These are phyloP conservation scores for Camelus bactrianus DNA, from an alignment of 2,113 vertebrate species.

Conservation along the genomic window DNA sequence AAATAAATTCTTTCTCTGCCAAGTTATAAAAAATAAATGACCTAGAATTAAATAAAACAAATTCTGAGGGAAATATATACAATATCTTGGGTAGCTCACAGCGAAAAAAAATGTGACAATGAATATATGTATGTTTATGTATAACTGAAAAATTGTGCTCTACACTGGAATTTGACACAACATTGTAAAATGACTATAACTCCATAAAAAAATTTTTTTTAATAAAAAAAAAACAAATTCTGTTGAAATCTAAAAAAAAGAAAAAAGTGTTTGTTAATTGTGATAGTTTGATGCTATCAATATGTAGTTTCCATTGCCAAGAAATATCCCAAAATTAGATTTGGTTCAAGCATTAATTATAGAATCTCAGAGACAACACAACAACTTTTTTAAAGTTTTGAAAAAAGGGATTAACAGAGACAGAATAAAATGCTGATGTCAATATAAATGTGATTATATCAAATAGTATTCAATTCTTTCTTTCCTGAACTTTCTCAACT, in stretches of 20 bases:
- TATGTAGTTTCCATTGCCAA: constrained; percentile 27
- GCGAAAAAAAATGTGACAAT: too few relatives aligned
- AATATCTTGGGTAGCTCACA: too few relatives aligned
- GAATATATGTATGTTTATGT: too few relatives aligned
- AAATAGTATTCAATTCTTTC: constrained; percentile 50
- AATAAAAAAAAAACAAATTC: background rate
- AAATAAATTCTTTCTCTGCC: constrained; percentile 24
- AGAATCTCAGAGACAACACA: constrained; percentile 50
- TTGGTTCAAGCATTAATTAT: background rate
- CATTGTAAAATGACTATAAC: too few relatives aligned
- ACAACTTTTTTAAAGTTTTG: background rate
- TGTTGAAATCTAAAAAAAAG: background rate
- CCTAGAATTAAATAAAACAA: background rate
- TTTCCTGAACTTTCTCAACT: background rate
- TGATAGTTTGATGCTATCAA: background rate
- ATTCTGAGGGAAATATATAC: background rate
- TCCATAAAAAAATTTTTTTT: too few relatives aligned
- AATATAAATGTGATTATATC: constrained; percentile 54
- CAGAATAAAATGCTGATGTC: constrained; percentile 58
- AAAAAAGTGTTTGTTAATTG: background rate
- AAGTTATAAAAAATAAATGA: background rate
- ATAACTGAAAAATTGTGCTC: too few relatives aligned
- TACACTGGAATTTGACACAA: too few relatives aligned
- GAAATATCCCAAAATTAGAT: constrained; percentile 37
- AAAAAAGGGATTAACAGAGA: background rate